These are phyloP conservation scores for Oreonectes daqikongensis DNA, from an alignment of 2,797 vertebrate genomes.

Conservation along the genomic window DNA sequence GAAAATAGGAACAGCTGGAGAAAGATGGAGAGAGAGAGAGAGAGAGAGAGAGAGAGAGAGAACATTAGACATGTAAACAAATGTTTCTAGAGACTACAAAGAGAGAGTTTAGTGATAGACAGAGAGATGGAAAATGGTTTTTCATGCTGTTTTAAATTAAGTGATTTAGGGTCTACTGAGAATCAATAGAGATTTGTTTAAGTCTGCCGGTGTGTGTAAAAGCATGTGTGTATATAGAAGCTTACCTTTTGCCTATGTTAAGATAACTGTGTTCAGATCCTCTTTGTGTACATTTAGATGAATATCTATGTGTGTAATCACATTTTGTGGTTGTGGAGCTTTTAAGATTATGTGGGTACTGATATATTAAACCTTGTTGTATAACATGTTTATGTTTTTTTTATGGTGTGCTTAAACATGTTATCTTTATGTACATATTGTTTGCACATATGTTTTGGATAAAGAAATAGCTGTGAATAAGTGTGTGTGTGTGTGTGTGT, in stretches of 20 bases:
- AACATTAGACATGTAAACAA: constrained; percentile 2
- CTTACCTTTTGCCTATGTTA: constrained; percentile 5
- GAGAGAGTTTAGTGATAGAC: constrained; percentile 19
- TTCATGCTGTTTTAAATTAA: constrained; percentile 51
- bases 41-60: constrained; percentile 1
- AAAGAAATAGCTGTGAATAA: constrained; percentile 1
- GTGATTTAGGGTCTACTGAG: constrained; percentile 31
- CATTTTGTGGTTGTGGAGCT: constrained; percentile 7
- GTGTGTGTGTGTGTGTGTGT: neutral
- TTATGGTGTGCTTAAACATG: too few species aligned
- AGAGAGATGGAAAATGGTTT: constrained; percentile 37
- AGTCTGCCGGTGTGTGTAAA: neutral
- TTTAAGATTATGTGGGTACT: neutral
- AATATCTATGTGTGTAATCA: neutral
- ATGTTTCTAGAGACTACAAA: constrained; percentile 28
- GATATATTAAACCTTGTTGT: neutral
- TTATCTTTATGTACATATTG: neutral
- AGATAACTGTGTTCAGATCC: constrained; percentile 13
- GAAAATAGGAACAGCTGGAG: constrained; percentile 19
- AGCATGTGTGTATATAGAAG: constrained; percentile 22
- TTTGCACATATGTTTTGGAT: neutral
- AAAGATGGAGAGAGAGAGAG: neutral
- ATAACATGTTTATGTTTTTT: neutral
- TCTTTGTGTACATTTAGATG: neutral
- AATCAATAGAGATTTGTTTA: constrained; percentile 43